phyloP scores from a whole-genome alignment of 2,888 invertebrate genomes.

The Leistus spinibarbis region DNA sequence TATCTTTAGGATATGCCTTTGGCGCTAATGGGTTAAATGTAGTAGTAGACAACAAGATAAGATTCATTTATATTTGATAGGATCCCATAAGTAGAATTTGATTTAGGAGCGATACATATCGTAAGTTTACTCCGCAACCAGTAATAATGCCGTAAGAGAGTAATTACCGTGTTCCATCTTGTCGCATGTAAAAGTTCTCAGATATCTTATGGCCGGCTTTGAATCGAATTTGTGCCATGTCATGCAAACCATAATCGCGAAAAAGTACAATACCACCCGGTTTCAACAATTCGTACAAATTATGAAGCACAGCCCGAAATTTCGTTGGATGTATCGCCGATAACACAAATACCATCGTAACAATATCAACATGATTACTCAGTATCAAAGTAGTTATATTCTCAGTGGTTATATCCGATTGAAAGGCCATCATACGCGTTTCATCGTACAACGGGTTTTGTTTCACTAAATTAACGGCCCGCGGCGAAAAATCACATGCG shows the following conservation, averaged over 20 bases:
- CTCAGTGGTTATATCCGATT: constrained; percentile 80
- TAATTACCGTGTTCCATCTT: constrained; percentile 88
- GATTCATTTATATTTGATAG: constrained; percentile 13
- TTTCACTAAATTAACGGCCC: constrained; percentile 87
- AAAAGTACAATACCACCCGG: constrained; percentile 84
- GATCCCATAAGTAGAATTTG: neutral
- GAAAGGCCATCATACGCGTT: constrained; percentile 75
- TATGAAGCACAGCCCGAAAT: constrained; percentile 68
- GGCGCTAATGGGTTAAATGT: too few relatives aligned
- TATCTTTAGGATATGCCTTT: too few relatives aligned
- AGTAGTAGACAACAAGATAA: constrained; percentile 20
- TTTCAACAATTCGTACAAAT: constrained; percentile 69
- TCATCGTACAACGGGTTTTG: constrained; percentile 69
- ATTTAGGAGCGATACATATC: neutral
- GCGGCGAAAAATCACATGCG: constrained; percentile 92
- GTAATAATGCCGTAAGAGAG: too few relatives aligned
- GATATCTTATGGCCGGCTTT: constrained; percentile 89
- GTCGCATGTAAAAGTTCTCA: constrained; percentile 93
- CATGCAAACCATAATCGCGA: constrained; percentile 93
- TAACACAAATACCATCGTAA: constrained; percentile 91
- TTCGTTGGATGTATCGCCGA: constrained; percentile 92
- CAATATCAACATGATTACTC: constrained; percentile 70
- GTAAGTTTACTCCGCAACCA: neutral
- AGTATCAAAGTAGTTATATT: constrained; percentile 61
- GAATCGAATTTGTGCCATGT: constrained; percentile 95